Percentiles rank a stretch among this genome's conserved stretches.
These are phyloP conservation scores for Otus sunia DNA, from an alignment of 2,113 vertebrate genomes.

Conservation along the genomic window DNA sequence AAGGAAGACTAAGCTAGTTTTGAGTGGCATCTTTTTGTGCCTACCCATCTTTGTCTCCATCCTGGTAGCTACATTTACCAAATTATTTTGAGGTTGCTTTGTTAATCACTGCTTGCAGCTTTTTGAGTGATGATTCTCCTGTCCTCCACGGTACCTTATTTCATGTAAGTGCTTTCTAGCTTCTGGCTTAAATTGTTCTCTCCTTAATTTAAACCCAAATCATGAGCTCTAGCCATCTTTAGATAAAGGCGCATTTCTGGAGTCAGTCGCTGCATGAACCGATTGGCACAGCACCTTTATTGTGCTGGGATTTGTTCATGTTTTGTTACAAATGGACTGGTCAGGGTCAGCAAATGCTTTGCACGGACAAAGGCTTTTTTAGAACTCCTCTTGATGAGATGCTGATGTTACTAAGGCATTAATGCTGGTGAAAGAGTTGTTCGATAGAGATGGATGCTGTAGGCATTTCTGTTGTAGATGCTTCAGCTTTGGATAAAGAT, in stretches of 20 bases:
- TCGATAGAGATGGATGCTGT: not conserved
- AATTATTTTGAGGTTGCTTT: not conserved
- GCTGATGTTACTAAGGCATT: not conserved
- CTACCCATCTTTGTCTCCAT: not conserved
- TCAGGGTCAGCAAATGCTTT: not conserved
- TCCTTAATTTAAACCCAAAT: not conserved
- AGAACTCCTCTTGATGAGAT: not conserved
- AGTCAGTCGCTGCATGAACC: not conserved
- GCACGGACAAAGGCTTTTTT: not conserved
- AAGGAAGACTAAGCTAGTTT: not conserved
- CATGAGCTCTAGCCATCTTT: not conserved
- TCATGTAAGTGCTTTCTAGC: not conserved
- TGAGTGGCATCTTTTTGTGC: not conserved
- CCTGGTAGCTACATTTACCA: not conserved
- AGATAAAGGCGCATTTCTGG: not conserved
- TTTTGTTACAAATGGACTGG: not conserved
- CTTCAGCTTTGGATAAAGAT: not conserved
- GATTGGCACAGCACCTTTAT: not conserved
- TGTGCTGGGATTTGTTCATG: not conserved
- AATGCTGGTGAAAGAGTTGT: not conserved
- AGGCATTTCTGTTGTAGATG: not conserved
- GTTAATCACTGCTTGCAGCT: not conserved
- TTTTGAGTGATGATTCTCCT: not conserved
- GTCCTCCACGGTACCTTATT: not conserved
- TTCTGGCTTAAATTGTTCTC: not conserved